Evolutionary conservation across 2,113 vertebrate genomes (phyloP).

Genomic region (Poeciliopsis turrubarensis): DNA sequence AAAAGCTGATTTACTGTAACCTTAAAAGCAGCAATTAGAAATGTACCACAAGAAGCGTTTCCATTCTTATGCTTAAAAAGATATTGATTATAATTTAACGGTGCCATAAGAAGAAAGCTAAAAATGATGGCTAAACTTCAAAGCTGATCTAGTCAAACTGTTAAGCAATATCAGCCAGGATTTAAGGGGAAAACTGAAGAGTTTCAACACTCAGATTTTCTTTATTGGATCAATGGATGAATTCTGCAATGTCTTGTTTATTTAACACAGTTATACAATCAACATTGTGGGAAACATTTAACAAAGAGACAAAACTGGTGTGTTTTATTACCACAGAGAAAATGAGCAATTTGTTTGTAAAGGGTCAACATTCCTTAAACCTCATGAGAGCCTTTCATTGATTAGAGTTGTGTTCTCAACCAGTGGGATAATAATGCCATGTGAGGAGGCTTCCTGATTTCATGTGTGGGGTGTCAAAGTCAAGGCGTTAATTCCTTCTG

Average conservation of each 20-base stretch:
- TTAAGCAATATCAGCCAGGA: no score
- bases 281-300: no score
- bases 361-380: not conserved
- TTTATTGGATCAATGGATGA: no score
- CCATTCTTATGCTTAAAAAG: not conserved
- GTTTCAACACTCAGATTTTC: no score
- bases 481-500: not conserved
- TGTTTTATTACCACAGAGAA: not conserved
- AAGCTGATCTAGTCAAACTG: no score
- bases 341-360: not conserved
- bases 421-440: not conserved
- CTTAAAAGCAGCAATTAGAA: not conserved
- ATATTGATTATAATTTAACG: not conserved
- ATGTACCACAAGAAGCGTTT: not conserved
- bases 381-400: not conserved
- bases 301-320: not conserved
- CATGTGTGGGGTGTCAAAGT: no score
- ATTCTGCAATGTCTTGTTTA: no score
- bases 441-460: not conserved
- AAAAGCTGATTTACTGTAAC: conserved; percentile 22
- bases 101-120: no score
- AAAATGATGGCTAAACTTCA: no score
- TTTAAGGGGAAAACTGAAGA: no score
- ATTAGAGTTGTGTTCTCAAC: not conserved
- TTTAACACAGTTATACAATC: no score